Percentiles rank a stretch among this genome's conserved stretches.
phyloP scores from a whole-genome alignment of 2,113 vertebrate genomes.

The Sterrhoptilus dennistouni region DNA sequence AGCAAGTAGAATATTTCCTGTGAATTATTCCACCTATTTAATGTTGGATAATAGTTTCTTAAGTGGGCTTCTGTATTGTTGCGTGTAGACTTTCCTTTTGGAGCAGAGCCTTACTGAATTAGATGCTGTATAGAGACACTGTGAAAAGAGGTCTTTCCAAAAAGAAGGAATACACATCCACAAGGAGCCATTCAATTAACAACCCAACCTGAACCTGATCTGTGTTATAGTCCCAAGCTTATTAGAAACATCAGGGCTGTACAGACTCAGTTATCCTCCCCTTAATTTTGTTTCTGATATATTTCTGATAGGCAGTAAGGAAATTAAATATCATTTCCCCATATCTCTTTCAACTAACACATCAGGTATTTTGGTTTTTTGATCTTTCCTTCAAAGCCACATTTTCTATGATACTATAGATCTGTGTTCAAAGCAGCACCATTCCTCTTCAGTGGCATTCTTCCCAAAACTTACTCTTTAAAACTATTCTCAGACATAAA shows the following conservation, averaged over 20 bases:
- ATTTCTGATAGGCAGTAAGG: neutral
- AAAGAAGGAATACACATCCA: neutral
- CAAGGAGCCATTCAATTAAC: neutral
- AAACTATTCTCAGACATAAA: neutral
- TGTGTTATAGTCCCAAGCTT: neutral
- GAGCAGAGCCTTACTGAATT: neutral
- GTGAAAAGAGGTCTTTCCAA: neutral
- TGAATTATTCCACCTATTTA: neutral
- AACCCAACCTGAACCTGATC: neutral
- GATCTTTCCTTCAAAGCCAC: neutral
- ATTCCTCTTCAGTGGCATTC: neutral
- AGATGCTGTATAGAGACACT: neutral
- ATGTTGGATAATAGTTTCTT: neutral
- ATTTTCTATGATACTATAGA: neutral
- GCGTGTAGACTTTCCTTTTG: neutral
- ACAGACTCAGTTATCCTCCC: neutral
- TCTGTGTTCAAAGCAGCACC: neutral
- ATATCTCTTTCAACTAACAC: neutral
- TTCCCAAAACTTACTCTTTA: neutral
- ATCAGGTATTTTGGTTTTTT: neutral
- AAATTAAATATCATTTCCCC: neutral
- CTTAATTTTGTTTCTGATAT: neutral
- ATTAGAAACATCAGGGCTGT: neutral
- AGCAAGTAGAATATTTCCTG: neutral
- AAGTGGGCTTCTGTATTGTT: neutral